Conservation (phyloP, 1,140 invertebrate species). For the Stratiolaelaps scimitus region DNA sequence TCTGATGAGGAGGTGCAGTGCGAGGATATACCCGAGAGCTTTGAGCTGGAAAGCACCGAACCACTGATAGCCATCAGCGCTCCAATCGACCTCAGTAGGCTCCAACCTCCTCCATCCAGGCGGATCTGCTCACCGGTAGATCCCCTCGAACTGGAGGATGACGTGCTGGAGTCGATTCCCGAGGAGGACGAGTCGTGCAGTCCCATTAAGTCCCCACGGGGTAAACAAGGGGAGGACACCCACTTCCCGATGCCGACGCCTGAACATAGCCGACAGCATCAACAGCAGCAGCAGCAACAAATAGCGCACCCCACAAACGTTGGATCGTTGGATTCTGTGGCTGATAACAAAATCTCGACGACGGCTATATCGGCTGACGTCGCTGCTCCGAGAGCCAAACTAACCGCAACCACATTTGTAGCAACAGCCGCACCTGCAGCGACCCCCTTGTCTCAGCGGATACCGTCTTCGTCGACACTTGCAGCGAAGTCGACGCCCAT, state of each 20-base stretch:
- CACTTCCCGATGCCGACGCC: conserved; percentile 23
- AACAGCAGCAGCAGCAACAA: neutral
- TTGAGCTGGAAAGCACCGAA: conserved; percentile 16
- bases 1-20: conserved; percentile 26
- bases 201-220: conserved; percentile 12
- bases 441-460: too few species aligned
- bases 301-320: too few species aligned
- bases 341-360: too few species aligned
- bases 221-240: neutral
- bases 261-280: neutral
- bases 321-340: too few species aligned
- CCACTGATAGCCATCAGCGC: neutral
- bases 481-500: too few species aligned
- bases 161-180: conserved; percentile 24
- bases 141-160: conserved; percentile 12
- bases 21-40: conserved; percentile 27
- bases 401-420: too few species aligned
- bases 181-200: conserved; percentile 27
- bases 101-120: conserved; percentile 14
- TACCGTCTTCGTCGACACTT: too few species aligned
- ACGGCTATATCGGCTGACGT: too few species aligned
- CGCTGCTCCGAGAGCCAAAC: too few species aligned
- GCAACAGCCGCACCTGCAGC: too few species aligned
- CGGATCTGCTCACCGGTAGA: conserved; percentile 21
- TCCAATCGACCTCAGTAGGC: neutral